A percentile compares a stretch with the other conserved stretches of the same genome.
These are phyloP conservation scores for Loriculus beryllinus DNA, from an alignment of 2,797 vertebrate species.

Conservation along the genomic window DNA sequence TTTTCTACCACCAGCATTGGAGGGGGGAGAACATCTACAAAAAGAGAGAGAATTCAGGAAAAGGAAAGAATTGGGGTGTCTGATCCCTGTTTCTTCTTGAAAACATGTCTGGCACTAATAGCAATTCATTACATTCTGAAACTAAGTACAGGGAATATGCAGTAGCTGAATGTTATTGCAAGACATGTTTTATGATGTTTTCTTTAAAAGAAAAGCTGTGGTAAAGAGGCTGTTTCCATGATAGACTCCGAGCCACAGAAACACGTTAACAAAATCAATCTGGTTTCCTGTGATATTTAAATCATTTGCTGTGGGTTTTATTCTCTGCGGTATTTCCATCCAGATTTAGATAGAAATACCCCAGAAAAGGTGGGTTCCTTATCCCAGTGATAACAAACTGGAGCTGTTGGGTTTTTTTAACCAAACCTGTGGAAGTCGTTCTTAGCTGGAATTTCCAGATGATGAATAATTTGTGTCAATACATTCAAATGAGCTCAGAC, in stretches of 20 bases:
- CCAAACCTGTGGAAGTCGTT: background rate
- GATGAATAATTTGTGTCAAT: background rate
- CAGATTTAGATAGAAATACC: background rate
- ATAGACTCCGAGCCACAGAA: background rate
- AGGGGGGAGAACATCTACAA: background rate
- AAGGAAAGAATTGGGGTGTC: background rate
- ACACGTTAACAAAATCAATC: background rate
- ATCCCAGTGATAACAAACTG: background rate
- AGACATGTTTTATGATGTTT: background rate
- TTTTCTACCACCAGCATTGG: constrained; percentile 63
- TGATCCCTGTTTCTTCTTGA: background rate
- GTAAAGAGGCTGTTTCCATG: background rate
- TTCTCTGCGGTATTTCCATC: background rate
- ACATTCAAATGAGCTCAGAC: background rate
- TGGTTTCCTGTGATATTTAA: background rate
- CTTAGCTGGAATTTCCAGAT: background rate
- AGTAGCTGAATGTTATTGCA: background rate
- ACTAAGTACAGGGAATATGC: background rate
- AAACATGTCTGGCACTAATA: background rate
- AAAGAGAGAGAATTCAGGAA: background rate
- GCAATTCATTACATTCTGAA: background rate
- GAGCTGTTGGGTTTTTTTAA: background rate
- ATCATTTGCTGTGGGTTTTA: background rate
- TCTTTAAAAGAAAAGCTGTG: background rate
- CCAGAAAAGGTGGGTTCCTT: background rate